A percentile compares a stretch with the other conserved stretches of the same genome.
phyloP scores from a whole-genome alignment of 2,113 vertebrate species.

The Perca fluviatilis region DNA sequence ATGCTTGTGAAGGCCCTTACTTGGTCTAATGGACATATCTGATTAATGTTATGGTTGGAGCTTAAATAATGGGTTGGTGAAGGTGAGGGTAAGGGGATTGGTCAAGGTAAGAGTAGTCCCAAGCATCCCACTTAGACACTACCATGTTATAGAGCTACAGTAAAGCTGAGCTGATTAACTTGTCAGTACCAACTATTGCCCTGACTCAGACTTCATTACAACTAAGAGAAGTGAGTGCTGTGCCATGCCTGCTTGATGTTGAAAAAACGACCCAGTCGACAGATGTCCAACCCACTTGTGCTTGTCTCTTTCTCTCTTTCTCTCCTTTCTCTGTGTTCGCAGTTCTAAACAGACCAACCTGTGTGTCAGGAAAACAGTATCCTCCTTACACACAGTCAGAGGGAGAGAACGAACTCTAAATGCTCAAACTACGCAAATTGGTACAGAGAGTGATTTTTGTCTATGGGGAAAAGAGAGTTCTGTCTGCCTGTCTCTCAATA shows the following conservation, averaged over 20 bases:
- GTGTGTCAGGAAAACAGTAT: conserved; percentile 85
- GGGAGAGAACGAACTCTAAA: conserved; percentile 81
- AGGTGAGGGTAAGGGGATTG: conserved; percentile 23
- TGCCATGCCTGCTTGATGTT: conserved; percentile 82
- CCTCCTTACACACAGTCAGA: conserved; percentile 85
- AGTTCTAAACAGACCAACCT: conserved; percentile 87
- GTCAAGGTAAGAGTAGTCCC: conserved; percentile 51
- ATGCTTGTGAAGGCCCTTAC: conserved; percentile 52
- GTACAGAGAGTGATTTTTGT: conserved; percentile 69
- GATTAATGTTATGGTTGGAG: conserved; percentile 6
- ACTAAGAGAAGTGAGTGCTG: conserved; percentile 68
- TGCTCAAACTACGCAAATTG: conserved; percentile 78
- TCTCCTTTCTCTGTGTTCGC: conserved; percentile 86
- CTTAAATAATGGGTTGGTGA: conserved; percentile 34
- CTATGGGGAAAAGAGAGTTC: conserved; percentile 58
- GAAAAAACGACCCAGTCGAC: conserved; percentile 68
- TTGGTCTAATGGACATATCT: conserved; percentile 21
- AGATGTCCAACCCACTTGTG: conserved; percentile 84
- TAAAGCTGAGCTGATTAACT: conserved; percentile 58
- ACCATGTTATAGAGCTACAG: conserved; percentile 30
- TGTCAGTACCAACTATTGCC: conserved; percentile 42
- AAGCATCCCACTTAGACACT: conserved; percentile 60
- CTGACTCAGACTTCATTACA: conserved; percentile 48
- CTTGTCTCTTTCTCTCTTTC: conserved; percentile 84
- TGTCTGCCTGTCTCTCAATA: conserved; percentile 73